Conservation (phyloP, 2,797 vertebrate species). For the Microctenopoma stevenorrisi region DNA sequence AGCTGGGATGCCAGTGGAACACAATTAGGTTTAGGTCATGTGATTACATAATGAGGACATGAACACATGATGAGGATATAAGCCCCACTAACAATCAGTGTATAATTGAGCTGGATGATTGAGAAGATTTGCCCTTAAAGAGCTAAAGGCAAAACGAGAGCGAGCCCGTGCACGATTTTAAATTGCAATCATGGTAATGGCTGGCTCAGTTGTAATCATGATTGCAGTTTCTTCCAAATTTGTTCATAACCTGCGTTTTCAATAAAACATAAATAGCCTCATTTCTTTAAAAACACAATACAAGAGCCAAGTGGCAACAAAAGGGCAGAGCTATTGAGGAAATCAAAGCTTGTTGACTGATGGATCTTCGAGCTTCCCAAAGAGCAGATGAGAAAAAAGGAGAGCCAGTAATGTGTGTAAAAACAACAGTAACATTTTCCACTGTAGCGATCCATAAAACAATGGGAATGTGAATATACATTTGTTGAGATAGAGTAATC, state of each 20-base stretch:
- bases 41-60: slow-evolving; percentile 29
- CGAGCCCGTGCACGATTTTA: slow-evolving; percentile 44
- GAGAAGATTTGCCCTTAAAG: slow-evolving; percentile 60
- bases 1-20: slow-evolving; percentile 9
- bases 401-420: background rate
- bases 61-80: slow-evolving; percentile 40
- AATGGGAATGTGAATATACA: background rate
- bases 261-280: slow-evolving; percentile 42
- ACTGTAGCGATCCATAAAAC: background rate
- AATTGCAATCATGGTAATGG: slow-evolving; percentile 67
- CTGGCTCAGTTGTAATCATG: slow-evolving; percentile 44
- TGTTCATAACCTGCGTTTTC: slow-evolving; percentile 41
- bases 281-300: slow-evolving; percentile 24
- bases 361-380: background rate
- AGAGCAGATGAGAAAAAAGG: background rate
- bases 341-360: background rate
- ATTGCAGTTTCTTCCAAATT: slow-evolving; percentile 56
- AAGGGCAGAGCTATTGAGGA: background rate
- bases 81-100: slow-evolving; percentile 56
- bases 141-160: slow-evolving; percentile 48
- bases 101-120: slow-evolving; percentile 59
- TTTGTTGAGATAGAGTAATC: background rate
- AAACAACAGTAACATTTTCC: background rate
- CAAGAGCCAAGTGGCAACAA: slow-evolving; percentile 14
- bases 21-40: slow-evolving; percentile 50